Conservation (phyloP, 2,888 invertebrate species). For the Drosophila meridionalis region DNA sequence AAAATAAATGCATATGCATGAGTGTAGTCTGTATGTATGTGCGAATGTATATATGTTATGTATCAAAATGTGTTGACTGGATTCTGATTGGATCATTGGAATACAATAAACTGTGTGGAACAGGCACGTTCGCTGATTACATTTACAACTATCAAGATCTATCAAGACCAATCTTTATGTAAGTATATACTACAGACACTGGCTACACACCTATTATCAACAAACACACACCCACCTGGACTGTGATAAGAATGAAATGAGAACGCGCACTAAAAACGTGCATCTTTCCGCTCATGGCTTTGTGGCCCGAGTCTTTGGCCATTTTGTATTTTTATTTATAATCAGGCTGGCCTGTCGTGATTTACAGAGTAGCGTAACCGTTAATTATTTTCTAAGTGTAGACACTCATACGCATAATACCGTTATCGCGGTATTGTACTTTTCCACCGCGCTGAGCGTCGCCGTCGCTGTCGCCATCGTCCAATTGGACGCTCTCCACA, state of each 20-base stretch:
- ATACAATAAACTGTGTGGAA: conserved; percentile 27
- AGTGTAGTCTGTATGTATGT: conserved; percentile 25
- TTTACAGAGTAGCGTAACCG: conserved; percentile 57
- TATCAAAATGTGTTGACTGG: conserved; percentile 50
- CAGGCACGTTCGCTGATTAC: conserved; percentile 33
- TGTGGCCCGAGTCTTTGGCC: conserved; percentile 18
- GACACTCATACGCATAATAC: conserved; percentile 64
- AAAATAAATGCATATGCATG: conserved; percentile 69
- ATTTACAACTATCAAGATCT: conserved; percentile 44
- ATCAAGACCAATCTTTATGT: conserved; percentile 59
- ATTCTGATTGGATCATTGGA: conserved; percentile 52
- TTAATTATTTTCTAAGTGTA: conserved; percentile 38
- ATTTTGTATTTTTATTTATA: conserved; percentile 28
- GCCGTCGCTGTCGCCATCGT: conserved; percentile 5
- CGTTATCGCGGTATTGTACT: conserved; percentile 61
- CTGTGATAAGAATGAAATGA: conserved; percentile 44
- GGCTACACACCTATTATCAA: conserved; percentile 27
- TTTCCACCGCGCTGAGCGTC: conserved; percentile 47
- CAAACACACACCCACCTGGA: conserved; percentile 48
- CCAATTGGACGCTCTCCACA: conserved; percentile 18
- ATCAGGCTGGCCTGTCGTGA: conserved; percentile 65
- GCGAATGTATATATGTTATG: conserved; percentile 49
- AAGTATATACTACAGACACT: conserved; percentile 47
- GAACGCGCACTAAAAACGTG: conserved; percentile 51
- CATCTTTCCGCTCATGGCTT: conserved; percentile 27